phyloP scores from a whole-genome alignment of 2,888 invertebrate genomes.

The Melieria crassipennis region DNA sequence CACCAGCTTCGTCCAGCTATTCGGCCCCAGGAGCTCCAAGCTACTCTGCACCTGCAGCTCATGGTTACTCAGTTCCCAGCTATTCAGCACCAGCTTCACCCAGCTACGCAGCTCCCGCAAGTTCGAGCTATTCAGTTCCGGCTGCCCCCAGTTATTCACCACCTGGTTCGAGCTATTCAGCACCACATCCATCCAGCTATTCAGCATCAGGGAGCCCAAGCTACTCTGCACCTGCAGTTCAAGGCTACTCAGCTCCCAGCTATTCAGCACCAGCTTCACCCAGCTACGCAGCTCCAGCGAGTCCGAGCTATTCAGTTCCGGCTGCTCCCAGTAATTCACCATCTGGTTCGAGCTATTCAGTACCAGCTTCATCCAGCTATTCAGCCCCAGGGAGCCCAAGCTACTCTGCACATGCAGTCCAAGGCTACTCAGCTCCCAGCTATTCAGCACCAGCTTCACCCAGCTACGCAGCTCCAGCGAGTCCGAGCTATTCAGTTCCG shows the following conservation, averaged over 20 bases:
- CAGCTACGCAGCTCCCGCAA: conserved; percentile 35
- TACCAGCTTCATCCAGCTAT: conserved; percentile 39
- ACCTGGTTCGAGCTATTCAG: no score
- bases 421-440: conserved; percentile 33
- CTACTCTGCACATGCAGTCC: conserved; percentile 42
- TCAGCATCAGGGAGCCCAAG: background rate
- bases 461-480: conserved; percentile 43
- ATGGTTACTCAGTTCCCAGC: conserved; percentile 33
- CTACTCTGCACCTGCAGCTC: conserved; percentile 45
- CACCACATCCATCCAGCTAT: no score
- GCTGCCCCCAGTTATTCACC: no score
- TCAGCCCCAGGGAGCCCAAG: conserved; percentile 46
- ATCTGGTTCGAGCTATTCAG: conserved; percentile 43
- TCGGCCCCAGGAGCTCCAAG: conserved; percentile 35
- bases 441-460: conserved; percentile 38
- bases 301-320: background rate
- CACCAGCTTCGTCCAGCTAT: conserved; percentile 37
- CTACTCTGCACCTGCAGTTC: conserved; percentile 43
- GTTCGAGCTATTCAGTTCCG: conserved; percentile 14
- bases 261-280: conserved; percentile 14
- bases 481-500: conserved; percentile 28
- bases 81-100: conserved; percentile 43
- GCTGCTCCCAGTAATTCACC: conserved; percentile 23
- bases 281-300: conserved; percentile 39
- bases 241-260: conserved; percentile 28